Evolutionary conservation across 2,888 invertebrate genomes (phyloP).

Genomic region (Pandemis cinnamomeana): DNA sequence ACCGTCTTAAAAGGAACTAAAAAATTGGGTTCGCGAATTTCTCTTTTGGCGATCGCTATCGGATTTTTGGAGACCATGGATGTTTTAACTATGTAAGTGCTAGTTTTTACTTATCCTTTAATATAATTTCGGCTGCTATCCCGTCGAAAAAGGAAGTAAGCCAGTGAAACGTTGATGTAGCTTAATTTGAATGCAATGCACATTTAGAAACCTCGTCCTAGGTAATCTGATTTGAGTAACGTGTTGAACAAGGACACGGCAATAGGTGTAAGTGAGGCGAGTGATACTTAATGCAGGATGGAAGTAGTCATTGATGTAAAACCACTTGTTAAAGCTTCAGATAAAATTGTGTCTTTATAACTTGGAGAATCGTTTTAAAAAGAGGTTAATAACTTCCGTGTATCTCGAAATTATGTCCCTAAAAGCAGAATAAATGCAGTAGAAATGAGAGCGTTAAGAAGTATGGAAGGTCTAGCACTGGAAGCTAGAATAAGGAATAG

Average conservation of each 20-base stretch:
- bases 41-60: conserved; percentile 45
- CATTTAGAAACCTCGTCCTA: conserved; percentile 2
- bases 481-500: too few species aligned
- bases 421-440: background rate
- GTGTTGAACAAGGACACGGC: background rate
- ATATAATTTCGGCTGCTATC: background rate
- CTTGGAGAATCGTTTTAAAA: background rate
- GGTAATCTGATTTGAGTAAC: background rate
- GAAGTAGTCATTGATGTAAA: background rate
- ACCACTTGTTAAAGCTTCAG: background rate
- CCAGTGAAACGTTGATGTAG: background rate
- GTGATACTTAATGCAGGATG: background rate
- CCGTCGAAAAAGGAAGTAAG: background rate
- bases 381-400: background rate
- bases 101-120: background rate
- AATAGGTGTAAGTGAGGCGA: background rate
- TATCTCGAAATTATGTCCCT: background rate
- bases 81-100: conserved; percentile 43
- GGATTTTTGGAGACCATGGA: conserved; percentile 48
- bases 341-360: too few species aligned
- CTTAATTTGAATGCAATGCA: conserved; percentile 1
- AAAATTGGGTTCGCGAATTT: conserved; percentile 48
- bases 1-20: conserved; percentile 48
- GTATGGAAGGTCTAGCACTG: too few species aligned
- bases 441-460: too few species aligned